Evolutionary conservation across 2,797 vertebrate genomes (phyloP), one percentile per base, ranked within the genome.

Genomic region (Crenichthys baileyi): DNA sequence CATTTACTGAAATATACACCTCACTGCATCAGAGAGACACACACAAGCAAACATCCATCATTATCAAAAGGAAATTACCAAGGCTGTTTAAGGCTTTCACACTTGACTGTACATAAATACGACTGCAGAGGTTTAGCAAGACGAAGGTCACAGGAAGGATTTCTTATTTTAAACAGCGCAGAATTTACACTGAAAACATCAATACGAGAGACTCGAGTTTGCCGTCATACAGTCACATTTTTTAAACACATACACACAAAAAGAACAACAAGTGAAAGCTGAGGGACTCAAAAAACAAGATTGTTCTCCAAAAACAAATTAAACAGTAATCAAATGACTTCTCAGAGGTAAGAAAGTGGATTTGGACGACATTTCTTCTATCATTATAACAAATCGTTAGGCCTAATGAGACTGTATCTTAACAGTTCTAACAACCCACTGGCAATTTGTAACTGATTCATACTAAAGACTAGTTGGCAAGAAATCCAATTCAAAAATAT

Each of bases 301-400:
- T 29, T 24, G 7, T 74, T 26, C 46, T 73, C 75, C 55, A 75
- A 31, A 53, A 65, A 75, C 41, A 74, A 77, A 74, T 1, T 56
- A 31, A 55, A 75, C 65, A 50, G 85, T 91, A 87, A 90, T 90
- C 83, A 75, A 26, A 86, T 88, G 60, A 84, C 67, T 84, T 83
- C 24, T 90, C 51, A 83, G 93, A 93, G 92, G 91, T 94, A 94
- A 90, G 87, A 89, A 90, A 76, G 85, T 61, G 78, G 72, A 29
- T 11, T 70, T 83, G 84, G 82, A 87, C 73, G 11, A 41, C 12
- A 67, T 67, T 70, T 68, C 11, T 68, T 44, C 9, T 44, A 26
- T 50, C 8, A 5, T 75, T 84, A 63, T 81, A 84, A 77, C 4
- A 7, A 48, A 78, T 71, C 36, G 26, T 7, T 29, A 79, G 68